Evolutionary conservation across 2,888 invertebrate species (phyloP).

Genomic region (Fragum whitleyi): DNA sequence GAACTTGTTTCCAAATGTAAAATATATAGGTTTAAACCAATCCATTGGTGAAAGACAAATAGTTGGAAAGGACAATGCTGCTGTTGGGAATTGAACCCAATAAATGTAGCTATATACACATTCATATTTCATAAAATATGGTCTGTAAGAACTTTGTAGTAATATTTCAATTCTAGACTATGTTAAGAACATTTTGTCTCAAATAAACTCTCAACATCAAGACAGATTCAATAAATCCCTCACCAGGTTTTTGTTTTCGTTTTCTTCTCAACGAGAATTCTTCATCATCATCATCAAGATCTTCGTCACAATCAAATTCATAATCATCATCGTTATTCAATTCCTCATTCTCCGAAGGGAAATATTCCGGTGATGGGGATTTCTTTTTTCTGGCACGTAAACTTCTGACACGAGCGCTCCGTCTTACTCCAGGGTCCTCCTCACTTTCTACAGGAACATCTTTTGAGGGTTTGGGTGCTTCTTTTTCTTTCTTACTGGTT

Average conservation of each 20-base stretch:
- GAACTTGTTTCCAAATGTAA: too few relatives aligned
- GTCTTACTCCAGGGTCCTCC: constrained; percentile 54
- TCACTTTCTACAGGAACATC: constrained; percentile 42
- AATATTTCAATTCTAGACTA: too few relatives aligned
- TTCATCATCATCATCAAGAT: constrained; percentile 59
- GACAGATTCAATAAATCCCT: too few relatives aligned
- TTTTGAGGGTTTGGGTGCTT: background rate
- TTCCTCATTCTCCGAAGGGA: constrained; percentile 56
- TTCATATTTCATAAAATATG: too few relatives aligned
- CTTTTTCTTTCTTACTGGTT: background rate
- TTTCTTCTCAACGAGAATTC: constrained; percentile 57
- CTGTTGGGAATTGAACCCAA: too few relatives aligned
- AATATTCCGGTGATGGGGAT: constrained; percentile 58
- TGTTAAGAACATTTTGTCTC: too few relatives aligned
- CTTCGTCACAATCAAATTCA: constrained; percentile 49
- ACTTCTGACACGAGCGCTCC: constrained; percentile 66
- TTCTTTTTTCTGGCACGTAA: constrained; percentile 54
- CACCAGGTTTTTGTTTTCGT: constrained; percentile 40
- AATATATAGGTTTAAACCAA: too few relatives aligned
- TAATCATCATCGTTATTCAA: constrained; percentile 40
- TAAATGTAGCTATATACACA: too few relatives aligned
- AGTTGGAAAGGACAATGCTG: too few relatives aligned
- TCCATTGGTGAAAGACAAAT: too few relatives aligned
- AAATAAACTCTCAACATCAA: too few relatives aligned
- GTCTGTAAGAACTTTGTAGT: too few relatives aligned